These are phyloP conservation scores for Tadarida brasiliensis DNA, from an alignment of 2,797 vertebrate species.

Conservation along the genomic window DNA sequence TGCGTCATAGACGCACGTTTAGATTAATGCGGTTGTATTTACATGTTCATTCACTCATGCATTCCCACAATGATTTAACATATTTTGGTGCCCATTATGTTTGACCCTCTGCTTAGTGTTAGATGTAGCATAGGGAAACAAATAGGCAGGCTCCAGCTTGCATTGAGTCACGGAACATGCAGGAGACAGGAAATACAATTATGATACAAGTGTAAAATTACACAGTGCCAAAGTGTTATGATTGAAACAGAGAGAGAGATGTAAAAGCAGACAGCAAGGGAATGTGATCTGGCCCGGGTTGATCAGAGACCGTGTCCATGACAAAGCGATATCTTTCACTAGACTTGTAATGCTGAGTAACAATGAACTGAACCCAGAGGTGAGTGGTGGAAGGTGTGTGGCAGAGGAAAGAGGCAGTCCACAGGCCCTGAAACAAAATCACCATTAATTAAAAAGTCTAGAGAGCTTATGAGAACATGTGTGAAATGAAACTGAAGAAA, in stretches of 20 bases:
- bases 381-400: background rate
- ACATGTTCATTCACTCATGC: background rate
- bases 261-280: background rate
- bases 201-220: constrained; percentile 1
- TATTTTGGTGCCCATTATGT: background rate
- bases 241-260: background rate
- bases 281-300: background rate
- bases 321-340: background rate
- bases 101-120: constrained; percentile 23
- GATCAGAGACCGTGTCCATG: background rate
- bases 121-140: background rate
- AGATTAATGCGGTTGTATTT: background rate
- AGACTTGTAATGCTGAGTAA: background rate
- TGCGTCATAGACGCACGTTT: background rate
- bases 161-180: background rate
- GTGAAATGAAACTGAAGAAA: background rate
- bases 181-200: background rate
- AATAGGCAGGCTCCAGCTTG: constrained; percentile 47
- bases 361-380: background rate
- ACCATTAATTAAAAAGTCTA: background rate
- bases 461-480: background rate
- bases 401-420: background rate
- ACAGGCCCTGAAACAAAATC: background rate
- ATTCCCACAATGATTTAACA: background rate
- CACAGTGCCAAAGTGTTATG: background rate